Evolutionary conservation across 2,113 vertebrate species (phyloP).

Genomic region (Mesoclemmys tuberculata): DNA sequence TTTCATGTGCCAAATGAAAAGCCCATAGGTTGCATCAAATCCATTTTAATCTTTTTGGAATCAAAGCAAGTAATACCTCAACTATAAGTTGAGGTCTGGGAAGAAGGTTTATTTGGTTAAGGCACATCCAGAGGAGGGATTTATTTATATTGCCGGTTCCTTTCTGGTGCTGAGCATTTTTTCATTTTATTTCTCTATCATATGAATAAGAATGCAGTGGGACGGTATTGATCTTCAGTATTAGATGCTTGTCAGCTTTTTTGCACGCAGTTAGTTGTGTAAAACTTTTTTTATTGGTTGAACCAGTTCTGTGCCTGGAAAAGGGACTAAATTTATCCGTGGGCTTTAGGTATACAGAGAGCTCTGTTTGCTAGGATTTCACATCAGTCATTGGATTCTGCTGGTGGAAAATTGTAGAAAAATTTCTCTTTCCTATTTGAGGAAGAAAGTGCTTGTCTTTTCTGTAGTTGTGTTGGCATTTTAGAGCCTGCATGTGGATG

Average conservation of each 20-base stretch:
- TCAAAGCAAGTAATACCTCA: conserved; percentile 50
- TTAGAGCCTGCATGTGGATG: neutral
- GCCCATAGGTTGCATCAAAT: neutral
- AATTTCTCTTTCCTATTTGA: neutral
- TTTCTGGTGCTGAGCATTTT: conserved; percentile 18
- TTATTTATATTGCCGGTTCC: conserved; percentile 53
- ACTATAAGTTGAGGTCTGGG: conserved; percentile 39
- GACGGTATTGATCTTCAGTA: neutral
- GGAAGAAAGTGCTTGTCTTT: neutral
- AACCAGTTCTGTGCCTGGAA: neutral
- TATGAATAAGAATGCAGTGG: conserved; percentile 22
- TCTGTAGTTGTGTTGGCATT: neutral
- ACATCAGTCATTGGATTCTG: neutral
- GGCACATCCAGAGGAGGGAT: conserved; percentile 35
- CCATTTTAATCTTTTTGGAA: conserved; percentile 41
- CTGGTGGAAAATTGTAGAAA: neutral
- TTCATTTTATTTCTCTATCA: conserved; percentile 49
- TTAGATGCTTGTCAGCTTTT: neutral
- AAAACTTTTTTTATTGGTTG: neutral
- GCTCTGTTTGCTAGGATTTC: neutral
- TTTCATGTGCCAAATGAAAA: conserved; percentile 44
- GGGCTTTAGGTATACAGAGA: neutral
- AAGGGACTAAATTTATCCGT: neutral
- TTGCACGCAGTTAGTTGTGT: neutral
- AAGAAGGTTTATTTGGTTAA: conserved; percentile 40